Percentiles rank a stretch among this genome's conserved stretches.
phyloP scores from a whole-genome alignment of 2,113 vertebrate genomes.

The Phrynocephalus versicolor region DNA sequence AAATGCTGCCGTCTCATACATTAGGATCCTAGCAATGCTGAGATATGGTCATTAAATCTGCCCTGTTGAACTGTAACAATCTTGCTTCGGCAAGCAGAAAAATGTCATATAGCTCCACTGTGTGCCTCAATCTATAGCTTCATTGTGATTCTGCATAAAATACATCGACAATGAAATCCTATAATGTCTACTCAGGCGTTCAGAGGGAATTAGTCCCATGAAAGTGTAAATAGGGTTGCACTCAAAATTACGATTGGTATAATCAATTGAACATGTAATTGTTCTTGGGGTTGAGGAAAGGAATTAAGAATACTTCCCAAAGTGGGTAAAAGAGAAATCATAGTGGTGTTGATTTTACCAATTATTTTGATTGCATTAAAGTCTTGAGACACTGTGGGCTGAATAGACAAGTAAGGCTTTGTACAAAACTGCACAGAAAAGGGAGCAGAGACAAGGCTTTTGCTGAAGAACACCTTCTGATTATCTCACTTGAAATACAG shows the following conservation, averaged over 20 bases:
- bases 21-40: neutral
- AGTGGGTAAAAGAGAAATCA: too few relatives aligned
- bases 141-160: neutral
- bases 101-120: slow-evolving; percentile 1
- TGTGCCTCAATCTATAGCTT: neutral
- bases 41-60: slow-evolving; percentile 17
- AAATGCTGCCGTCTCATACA: neutral
- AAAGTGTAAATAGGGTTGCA: neutral
- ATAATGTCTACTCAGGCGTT: neutral
- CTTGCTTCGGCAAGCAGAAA: neutral
- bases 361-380: too few relatives aligned
- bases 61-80: neutral
- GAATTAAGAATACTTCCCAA: neutral
- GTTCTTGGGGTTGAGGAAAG: neutral
- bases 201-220: neutral
- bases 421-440: too few relatives aligned
- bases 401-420: too few relatives aligned
- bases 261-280: neutral
- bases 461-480: too few relatives aligned
- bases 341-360: too few relatives aligned
- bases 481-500: too few relatives aligned
- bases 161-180: neutral
- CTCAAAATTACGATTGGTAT: neutral
- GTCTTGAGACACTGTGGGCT: too few relatives aligned
- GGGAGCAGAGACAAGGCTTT: too few relatives aligned